Evolutionary conservation across 2,113 vertebrate species (phyloP), one percentile per base, ranked within the genome.

Genomic region (Xiphophorus couchianus): DNA sequence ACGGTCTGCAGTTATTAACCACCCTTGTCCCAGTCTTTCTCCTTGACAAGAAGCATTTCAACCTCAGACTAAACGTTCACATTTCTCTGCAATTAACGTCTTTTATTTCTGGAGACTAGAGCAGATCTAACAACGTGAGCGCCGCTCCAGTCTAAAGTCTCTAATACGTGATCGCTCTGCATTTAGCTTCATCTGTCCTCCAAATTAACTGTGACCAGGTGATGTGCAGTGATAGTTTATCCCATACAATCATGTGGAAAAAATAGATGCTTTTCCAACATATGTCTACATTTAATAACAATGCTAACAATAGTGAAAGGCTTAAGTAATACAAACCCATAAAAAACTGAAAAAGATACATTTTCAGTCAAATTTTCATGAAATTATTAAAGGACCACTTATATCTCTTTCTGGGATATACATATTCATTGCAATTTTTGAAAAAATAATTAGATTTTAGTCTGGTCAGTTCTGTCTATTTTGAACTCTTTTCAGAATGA

Each of bases 1-100:
- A 80, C 66, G 80, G 33, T 72, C 86, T 84, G 93, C 86, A 95
- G 88, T 90, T 74, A 94, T 93, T 89, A 93, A 93, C 88, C 90
- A 85, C 76, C 86, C 90, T 91, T 88, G 82, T 71, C 62, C 27
- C 28, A 42, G 62, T 60, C 63, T n/a, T 81, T 89, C 90, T 44
- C 78, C 77, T 87, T 86, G 79, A n/a, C 15, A 48, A 69, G 64
- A 73, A 5, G 15, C 31, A 73, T 75, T 76, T 86, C 44, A 89
- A 83, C 83, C 62, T 83, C 67, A 80, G 60, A 77, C 39, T 14
- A 73, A 71, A 77, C 89, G 85, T 35, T 61, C 3, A 15, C 44
- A 27, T 39, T 67, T 73, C 62, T 60, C 14, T 35, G 62, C 37
- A 30, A 19, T 27, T 4, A 74, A 62, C 15, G 8, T 27, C 19